Evolutionary conservation across 1,140 invertebrate species (phyloP), one percentile per base, ranked within the genome.

Genomic region (Agrypnia vestita): DNA sequence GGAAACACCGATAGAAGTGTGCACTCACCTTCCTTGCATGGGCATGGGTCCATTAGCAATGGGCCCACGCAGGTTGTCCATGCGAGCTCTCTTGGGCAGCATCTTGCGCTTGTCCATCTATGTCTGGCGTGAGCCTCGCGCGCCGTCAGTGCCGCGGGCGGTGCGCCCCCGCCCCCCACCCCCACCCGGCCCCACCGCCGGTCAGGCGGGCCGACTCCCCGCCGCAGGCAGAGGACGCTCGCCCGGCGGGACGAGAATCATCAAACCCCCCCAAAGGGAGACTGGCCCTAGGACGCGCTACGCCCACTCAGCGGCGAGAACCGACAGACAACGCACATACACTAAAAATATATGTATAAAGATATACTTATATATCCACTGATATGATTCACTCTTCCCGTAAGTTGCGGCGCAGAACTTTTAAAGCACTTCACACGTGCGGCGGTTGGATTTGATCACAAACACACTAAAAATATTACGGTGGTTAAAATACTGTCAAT

Each of bases 11-110:
- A 35, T 35, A 35, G 25, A 35, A 35, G 25, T 35, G 25, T 35
- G 25, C 53, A 76, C 47, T 86, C 61, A 90, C 84, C 95, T 91
- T 74, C 94, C 92, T 85, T 95, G 94, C 91, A 95, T 92, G 80
- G 94, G 94, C 91, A 95, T 92, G 80, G 94, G 94, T 84, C 94
- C 94, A 89, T 94, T 94, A 82, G 93, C 90, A 83, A 93, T 92
- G 83, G 91, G 91, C 83, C 91, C 92, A 85, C 91, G 88, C 86
- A 91, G 89, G 85, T 90, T 90, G 85, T 93, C 92, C 87, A 93
- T 91, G 87, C 92, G 90, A 84, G 91, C 90, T 88, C 92, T 89
- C 88, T 93, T 93, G 87, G 91, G 88, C 91, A 92, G 91, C 76
- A 82, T 82, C 89, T 92, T 92, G 86, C 91, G 90, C 89, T 91